These are phyloP conservation scores for Pediacus dermestoides DNA, from an alignment of 2,888 invertebrate genomes.

Conservation along the genomic window DNA sequence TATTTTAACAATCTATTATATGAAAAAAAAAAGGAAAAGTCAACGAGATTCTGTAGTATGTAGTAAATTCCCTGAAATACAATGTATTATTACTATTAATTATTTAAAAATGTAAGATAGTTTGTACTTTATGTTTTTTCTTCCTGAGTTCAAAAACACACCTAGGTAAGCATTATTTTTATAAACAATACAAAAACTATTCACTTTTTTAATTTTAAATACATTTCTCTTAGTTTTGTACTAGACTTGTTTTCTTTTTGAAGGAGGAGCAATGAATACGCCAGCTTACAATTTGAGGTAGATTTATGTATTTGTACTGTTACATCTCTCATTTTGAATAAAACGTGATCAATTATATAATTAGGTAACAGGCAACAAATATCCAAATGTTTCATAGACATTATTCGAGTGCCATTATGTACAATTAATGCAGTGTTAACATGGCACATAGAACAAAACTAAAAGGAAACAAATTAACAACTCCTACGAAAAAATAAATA, in stretches of 20 bases:
- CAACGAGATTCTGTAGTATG: conserved; percentile 31
- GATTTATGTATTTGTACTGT: conserved; percentile 42
- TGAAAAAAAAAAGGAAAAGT: conserved; percentile 15
- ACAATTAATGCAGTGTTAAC: conserved; percentile 25
- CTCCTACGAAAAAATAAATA: conserved; percentile 3
- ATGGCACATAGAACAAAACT: too few relatives aligned
- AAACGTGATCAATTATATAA: conserved; percentile 6
- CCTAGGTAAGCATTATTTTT: conserved; percentile 37
- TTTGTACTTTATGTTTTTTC: conserved; percentile 36
- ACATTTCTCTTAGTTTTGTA: too few relatives aligned
- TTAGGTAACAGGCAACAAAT: conserved; percentile 39
- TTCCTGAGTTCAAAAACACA: conserved; percentile 36
- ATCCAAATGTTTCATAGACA: conserved; percentile 30
- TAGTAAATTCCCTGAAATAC: conserved; percentile 28
- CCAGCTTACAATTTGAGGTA: conserved; percentile 38
- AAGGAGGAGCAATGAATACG: conserved; percentile 19
- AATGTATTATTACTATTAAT: conserved; percentile 15
- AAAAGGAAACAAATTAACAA: conserved; percentile 4
- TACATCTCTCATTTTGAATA: conserved; percentile 7
- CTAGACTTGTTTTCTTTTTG: conserved; percentile 2
- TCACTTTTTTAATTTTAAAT: too few relatives aligned
- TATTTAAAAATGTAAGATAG: conserved; percentile 14
- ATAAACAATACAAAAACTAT: conserved; percentile 34
- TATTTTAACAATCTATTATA: conserved; percentile 2
- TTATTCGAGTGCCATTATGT: conserved; percentile 40